Percentiles rank a stretch among this genome's conserved stretches.
Evolutionary conservation across 2,797 vertebrate species (phyloP).

Genomic region (Gallinago solitaria): DNA sequence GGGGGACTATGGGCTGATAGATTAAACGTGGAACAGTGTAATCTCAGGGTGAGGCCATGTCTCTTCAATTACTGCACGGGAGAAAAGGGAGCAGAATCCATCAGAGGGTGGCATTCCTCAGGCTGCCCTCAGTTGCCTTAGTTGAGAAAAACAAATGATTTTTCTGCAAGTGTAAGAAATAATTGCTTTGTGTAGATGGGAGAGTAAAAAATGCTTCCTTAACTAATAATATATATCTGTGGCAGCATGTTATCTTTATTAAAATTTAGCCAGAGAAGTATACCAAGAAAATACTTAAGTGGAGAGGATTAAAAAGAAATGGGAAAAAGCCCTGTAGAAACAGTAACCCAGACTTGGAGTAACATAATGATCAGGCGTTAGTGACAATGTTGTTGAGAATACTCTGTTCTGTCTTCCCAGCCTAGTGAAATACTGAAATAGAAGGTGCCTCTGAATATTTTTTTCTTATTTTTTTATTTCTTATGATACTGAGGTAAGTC

Average conservation of each 20-base stretch:
- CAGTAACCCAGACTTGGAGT: neutral
- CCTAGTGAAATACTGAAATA: neutral
- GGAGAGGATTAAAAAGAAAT: neutral
- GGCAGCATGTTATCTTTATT: neutral
- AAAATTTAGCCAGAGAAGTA: neutral
- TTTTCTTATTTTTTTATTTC: neutral
- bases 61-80: neutral
- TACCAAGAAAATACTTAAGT: neutral
- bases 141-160: neutral
- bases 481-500: neutral
- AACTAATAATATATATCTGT: neutral
- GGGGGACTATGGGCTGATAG: neutral
- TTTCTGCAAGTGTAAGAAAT: neutral
- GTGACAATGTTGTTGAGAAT: neutral
- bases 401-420: neutral
- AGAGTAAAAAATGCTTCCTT: neutral
- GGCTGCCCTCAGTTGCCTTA: neutral
- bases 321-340: neutral
- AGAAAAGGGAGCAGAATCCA: neutral
- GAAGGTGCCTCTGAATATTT: neutral
- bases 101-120: fast-evolving
- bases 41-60: neutral
- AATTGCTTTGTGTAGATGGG: neutral
- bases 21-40: fast-evolving
- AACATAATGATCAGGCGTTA: neutral